phyloP scores from a whole-genome alignment of 2,113 vertebrate genomes.

The Rhadina sibilatrix region DNA sequence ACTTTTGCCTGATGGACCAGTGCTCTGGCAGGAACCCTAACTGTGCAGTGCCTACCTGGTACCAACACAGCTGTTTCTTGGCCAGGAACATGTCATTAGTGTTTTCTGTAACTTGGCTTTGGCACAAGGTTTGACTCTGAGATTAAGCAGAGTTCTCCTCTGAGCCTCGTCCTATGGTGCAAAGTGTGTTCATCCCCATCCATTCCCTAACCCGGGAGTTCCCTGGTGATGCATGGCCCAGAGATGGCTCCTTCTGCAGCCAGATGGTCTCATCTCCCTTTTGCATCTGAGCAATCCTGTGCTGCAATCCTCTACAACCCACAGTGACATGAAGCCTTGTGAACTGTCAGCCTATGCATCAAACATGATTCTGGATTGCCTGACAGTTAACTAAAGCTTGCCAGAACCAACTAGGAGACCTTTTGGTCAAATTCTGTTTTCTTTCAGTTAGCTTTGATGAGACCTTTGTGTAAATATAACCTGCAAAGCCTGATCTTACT shows the following conservation, averaged over 20 bases:
- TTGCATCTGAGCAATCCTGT: not conserved
- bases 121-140: not conserved
- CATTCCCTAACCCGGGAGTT: not conserved
- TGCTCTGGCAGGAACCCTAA: not conserved
- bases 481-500: not conserved
- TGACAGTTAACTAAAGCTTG: not conserved
- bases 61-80: not conserved
- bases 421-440: not conserved
- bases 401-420: not conserved
- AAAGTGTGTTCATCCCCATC: not conserved
- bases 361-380: not conserved
- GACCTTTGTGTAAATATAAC: not conserved
- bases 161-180: fast-evolving
- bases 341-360: not conserved
- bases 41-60: not conserved
- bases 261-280: not conserved
- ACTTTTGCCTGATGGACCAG: not conserved
- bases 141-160: not conserved
- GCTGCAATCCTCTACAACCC: not conserved
- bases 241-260: not conserved
- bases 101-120: not conserved
- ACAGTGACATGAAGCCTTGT: not conserved
- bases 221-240: not conserved
- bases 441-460: not conserved
- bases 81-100: fast-evolving